These are phyloP conservation scores for Syngnathoides biaculeatus DNA, from an alignment of 2,113 vertebrate genomes.

Conservation along the genomic window DNA sequence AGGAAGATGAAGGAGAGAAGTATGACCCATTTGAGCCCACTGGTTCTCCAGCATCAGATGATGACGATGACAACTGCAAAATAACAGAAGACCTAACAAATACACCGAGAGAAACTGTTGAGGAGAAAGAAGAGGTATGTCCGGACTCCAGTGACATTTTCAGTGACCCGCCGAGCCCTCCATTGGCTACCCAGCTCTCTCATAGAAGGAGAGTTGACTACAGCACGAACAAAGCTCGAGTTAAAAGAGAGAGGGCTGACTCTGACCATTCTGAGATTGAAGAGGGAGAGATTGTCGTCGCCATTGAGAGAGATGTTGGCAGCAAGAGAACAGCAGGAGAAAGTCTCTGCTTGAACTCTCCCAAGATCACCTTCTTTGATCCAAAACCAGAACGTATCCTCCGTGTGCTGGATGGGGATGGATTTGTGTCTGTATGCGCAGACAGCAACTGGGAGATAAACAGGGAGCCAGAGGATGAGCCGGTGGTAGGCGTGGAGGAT, in stretches of 20 bases:
- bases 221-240: conserved; percentile 24
- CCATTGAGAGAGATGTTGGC: conserved; percentile 40
- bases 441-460: conserved; percentile 72
- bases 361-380: conserved; percentile 60
- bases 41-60: conserved; percentile 77
- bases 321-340: conserved; percentile 39
- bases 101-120: conserved; percentile 17
- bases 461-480: conserved; percentile 46
- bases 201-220: conserved; percentile 59
- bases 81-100: conserved; percentile 4
- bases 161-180: conserved; percentile 46
- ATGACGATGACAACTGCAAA: conserved; percentile 24
- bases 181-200: conserved; percentile 37
- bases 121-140: conserved; percentile 62
- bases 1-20: conserved; percentile 74
- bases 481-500: conserved; percentile 74
- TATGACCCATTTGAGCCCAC: conserved; percentile 93
- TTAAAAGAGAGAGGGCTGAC: conserved; percentile 36
- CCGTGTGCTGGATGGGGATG: conserved; percentile 78
- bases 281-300: conserved; percentile 85
- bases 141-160: conserved; percentile 57
- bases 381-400: conserved; percentile 74
- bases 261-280: conserved; percentile 85
- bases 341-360: conserved; percentile 28
- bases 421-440: conserved; percentile 77